A percentile compares a stretch with the other conserved stretches of the same genome.
Conservation (phyloP, 2,113 vertebrate species). For the Acrocephalus kingi region DNA sequence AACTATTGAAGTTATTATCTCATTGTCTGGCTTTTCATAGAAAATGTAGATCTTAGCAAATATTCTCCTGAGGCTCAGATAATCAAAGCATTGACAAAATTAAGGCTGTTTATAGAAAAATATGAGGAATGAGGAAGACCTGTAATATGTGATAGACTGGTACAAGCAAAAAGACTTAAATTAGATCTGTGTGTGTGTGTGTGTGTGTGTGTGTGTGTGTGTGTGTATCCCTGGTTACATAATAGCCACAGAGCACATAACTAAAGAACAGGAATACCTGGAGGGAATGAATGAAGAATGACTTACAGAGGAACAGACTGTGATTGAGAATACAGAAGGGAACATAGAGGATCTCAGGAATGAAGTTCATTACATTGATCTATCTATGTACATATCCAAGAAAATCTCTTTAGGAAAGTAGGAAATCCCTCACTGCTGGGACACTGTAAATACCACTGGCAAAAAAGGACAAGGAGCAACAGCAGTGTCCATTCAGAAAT, state of each 20-base stretch:
- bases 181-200: background rate
- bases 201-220: background rate
- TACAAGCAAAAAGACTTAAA: background rate
- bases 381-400: background rate
- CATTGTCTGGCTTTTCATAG: background rate
- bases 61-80: background rate
- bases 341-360: background rate
- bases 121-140: background rate
- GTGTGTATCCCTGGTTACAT: background rate
- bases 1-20: background rate
- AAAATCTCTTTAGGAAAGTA: background rate
- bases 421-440: background rate
- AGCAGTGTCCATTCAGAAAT: background rate
- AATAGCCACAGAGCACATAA: background rate
- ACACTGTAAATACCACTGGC: background rate
- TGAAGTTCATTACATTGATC: background rate
- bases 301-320: background rate
- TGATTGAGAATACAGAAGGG: background rate
- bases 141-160: background rate
- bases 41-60: background rate
- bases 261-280: background rate
- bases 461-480: background rate
- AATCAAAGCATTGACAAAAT: background rate
- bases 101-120: background rate
- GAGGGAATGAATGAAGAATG: background rate